Percentiles rank a stretch among this genome's conserved stretches.
phyloP scores from a whole-genome alignment of 2,888 invertebrate species.

The Alloscopus bannaensis region DNA sequence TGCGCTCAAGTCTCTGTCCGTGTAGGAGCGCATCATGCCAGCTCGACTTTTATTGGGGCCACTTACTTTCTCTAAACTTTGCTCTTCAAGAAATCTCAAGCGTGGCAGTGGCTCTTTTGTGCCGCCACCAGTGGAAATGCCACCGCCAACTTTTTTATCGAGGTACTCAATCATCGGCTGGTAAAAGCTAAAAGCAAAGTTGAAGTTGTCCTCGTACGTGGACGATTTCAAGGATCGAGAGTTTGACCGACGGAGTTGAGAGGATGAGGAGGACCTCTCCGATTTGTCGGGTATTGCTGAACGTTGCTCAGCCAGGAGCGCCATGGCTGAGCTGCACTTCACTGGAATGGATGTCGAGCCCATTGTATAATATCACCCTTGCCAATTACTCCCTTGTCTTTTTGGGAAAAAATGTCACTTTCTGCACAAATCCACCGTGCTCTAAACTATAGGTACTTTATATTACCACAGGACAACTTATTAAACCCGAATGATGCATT shows the following conservation, averaged over 20 bases:
- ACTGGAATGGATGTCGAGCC: conserved; percentile 47
- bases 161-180: conserved; percentile 92
- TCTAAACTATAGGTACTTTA: no score
- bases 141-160: conserved; percentile 78
- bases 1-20: conserved; percentile 81
- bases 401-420: conserved; percentile 10
- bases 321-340: conserved; percentile 66
- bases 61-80: conserved; percentile 78
- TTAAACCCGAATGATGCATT: not conserved
- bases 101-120: conserved; percentile 78
- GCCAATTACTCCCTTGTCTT: not conserved
- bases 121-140: conserved; percentile 75
- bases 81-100: conserved; percentile 85
- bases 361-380: conserved; percentile 28
- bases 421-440: no score
- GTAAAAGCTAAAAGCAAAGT: conserved; percentile 89
- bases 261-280: conserved; percentile 40
- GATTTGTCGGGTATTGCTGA: conserved; percentile 50
- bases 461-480: not conserved
- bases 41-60: not conserved
- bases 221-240: conserved; percentile 37
- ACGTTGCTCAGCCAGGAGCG: conserved; percentile 68
- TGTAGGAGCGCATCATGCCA: conserved; percentile 77
- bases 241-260: conserved; percentile 15
- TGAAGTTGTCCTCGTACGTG: conserved; percentile 87